Conservation (phyloP, 2,888 invertebrate species). For the Catocala sponsa region DNA sequence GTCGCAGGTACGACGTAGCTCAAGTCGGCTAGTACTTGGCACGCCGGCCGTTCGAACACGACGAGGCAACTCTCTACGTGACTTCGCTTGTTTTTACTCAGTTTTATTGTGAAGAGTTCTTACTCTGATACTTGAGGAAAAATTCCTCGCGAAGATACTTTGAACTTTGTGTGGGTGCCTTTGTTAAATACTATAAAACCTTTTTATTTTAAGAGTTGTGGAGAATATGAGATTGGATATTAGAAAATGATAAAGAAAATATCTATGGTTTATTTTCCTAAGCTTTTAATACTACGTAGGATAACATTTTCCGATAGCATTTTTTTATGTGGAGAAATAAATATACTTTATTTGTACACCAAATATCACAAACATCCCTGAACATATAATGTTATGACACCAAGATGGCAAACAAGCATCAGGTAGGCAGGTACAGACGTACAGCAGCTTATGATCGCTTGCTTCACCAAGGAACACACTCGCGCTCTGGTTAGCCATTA, state of each 20-base stretch:
- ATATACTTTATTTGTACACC: too few species aligned
- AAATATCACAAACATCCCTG: too few species aligned
- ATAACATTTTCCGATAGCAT: too few species aligned
- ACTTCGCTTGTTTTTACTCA: neutral
- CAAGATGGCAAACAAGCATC: too few species aligned
- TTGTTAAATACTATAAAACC: neutral
- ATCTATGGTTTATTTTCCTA: too few species aligned
- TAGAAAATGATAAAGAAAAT: neutral
- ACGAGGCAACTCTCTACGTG: neutral
- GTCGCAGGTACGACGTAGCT: neutral
- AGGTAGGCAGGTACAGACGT: too few species aligned
- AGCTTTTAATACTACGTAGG: too few species aligned
- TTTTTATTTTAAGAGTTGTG: neutral
- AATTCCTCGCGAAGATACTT: neutral
- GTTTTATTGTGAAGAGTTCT: neutral
- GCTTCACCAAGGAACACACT: too few species aligned
- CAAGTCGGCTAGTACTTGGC: neutral
- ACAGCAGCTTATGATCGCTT: too few species aligned
- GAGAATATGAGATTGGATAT: neutral
- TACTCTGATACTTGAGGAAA: conserved; percentile 2
- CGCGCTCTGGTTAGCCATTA: too few species aligned
- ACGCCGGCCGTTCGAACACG: neutral
- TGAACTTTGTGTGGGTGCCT: neutral
- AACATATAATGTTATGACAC: too few species aligned
- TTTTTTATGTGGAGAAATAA: too few species aligned